Evolutionary conservation across 2,797 vertebrate species (phyloP), one percentile per base, ranked within the genome.

Genomic region (Perodicticus potto): DNA sequence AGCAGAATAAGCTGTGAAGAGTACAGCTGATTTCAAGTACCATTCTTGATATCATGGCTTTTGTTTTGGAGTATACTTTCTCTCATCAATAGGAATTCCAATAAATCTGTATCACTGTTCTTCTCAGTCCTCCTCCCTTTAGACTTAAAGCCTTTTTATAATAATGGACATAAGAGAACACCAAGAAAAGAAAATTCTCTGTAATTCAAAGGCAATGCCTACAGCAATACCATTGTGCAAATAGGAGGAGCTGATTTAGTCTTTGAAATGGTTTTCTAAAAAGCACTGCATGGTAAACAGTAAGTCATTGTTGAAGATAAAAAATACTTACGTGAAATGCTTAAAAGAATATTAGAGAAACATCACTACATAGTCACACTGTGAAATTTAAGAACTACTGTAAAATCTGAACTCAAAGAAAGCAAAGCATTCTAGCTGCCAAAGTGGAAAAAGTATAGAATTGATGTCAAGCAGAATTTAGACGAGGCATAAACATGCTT

Each of bases 291-390:
- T 25, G 34, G 11, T 67, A 89, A 80, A 22, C 72, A 87, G 7
- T 57, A 89, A 93, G 23, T 87, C 34, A 57, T 40, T 91, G 25
- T 53, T 78, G 49, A 88, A 86, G 63, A 69, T 19, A 88, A 86
- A 94, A 72, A 19, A 69, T 72, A 59, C 2, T 59, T 67, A 1
- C 76, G 37, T 84, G 59, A 96, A 92, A 81, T 63, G 43, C 7
- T 22, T 72, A 23, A 49, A 90, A 63, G 45, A 63, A 92, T 5
- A 22, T 63, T 78, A 32, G 20, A 91, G 59, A 81, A 88, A 84
- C 32, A 77, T 40, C 13, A 82, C 6, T 3, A 10, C 40, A 63
- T 4, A 32, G 32, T n/a, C 63, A 61, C 32, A 57, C 34, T 37
- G 37, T 43, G 57, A 65, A 93, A 82, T 20, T 73, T n/a, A 57